A percentile compares a stretch with the other conserved stretches of the same genome.
Evolutionary conservation across 2,113 vertebrate genomes (phyloP).

Genomic region (Abramis brama): DNA sequence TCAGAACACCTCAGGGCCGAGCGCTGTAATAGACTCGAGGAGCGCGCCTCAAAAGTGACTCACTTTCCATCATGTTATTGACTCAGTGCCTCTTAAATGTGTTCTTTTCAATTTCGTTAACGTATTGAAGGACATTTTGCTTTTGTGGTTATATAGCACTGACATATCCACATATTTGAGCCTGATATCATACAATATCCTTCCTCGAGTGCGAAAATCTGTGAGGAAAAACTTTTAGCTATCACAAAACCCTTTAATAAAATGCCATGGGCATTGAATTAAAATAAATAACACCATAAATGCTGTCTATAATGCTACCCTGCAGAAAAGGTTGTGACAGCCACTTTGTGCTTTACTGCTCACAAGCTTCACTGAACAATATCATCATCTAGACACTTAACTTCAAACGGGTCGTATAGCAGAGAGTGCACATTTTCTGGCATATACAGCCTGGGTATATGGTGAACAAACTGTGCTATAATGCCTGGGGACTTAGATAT

Average conservation of each 20-base stretch:
- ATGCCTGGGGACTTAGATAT: not conserved
- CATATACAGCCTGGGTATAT: not conserved
- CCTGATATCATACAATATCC: not conserved
- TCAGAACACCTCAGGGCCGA: conserved; percentile 35
- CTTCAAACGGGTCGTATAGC: conserved; percentile 17
- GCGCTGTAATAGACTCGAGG: conserved; percentile 32
- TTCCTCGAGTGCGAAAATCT: not conserved
- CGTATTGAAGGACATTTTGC: not conserved
- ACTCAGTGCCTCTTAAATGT: conserved; percentile 23
- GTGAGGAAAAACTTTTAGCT: not conserved
- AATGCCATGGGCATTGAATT: not conserved
- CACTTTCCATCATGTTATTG: conserved; percentile 37
- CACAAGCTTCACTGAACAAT: conserved; percentile 44
- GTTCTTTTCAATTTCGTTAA: conserved; percentile 2
- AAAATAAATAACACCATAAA: conserved; percentile 27
- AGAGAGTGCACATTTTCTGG: conserved; percentile 19
- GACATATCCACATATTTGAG: not conserved
- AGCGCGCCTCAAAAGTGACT: conserved; percentile 29
- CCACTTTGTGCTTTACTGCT: conserved; percentile 25
- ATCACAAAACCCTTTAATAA: conserved; percentile 1
- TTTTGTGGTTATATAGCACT: not conserved
- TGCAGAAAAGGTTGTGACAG: conserved; percentile 24
- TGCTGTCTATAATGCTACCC: conserved; percentile 29
- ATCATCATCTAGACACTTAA: conserved; percentile 37
- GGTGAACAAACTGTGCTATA: not conserved